Evolutionary conservation across 2,888 invertebrate genomes (phyloP).

Genomic region (Heliconius ismenius): DNA sequence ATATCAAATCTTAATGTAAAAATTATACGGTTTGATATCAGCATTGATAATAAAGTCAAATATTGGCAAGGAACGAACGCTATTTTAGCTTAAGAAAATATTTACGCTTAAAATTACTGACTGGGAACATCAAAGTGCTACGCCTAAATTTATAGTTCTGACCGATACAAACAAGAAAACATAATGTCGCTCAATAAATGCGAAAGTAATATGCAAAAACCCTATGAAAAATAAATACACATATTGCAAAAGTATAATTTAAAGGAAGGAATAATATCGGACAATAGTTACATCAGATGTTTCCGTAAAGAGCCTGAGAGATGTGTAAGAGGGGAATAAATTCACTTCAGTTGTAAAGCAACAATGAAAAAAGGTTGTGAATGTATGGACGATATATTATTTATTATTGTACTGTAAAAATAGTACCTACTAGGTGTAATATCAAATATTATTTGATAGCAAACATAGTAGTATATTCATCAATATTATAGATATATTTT

Average conservation of each 20-base stretch:
- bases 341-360: neutral
- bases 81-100: slow-evolving; percentile 21
- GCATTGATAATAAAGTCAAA: slow-evolving; percentile 14
- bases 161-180: neutral
- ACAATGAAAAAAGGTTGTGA: neutral
- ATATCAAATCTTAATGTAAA: neutral
- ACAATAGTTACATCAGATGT: neutral
- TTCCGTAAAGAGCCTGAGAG: neutral
- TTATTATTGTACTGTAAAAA: neutral
- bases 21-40: neutral
- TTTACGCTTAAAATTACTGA: slow-evolving; percentile 10
- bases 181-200: neutral
- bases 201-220: neutral
- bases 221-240: neutral
- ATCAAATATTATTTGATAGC: no score
- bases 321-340: neutral
- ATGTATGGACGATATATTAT: neutral
- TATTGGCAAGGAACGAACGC: slow-evolving; percentile 16
- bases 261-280: neutral
- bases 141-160: slow-evolving; percentile 2
- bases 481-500: neutral
- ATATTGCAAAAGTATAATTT: neutral
- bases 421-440: no score
- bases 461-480: neutral
- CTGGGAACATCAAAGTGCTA: slow-evolving; percentile 16